Conservation (phyloP, 2,113 vertebrate species). For the Mormoops blainvillei region DNA sequence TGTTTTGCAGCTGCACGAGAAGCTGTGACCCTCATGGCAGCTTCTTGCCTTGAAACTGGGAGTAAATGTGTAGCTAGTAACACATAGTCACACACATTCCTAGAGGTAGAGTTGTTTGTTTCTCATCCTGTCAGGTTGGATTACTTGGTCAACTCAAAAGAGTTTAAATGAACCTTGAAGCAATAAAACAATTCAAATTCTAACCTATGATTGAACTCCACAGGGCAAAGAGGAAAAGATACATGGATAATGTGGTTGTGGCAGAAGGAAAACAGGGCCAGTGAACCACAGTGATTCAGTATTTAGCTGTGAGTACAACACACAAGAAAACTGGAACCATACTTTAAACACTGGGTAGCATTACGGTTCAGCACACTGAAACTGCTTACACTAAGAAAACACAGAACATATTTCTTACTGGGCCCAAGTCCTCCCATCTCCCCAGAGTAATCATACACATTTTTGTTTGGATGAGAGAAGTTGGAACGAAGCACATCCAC, state of each 20-base stretch:
- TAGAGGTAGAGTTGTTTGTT: not conserved
- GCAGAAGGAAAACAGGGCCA: not conserved
- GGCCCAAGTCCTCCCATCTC: not conserved
- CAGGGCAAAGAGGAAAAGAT: slow-evolving; percentile 20
- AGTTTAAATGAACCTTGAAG: not conserved
- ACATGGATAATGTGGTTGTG: not conserved
- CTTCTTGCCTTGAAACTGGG: not conserved
- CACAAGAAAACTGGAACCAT: not conserved
- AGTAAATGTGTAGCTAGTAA: slow-evolving; percentile 46
- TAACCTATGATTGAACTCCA: slow-evolving; percentile 54
- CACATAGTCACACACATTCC: slow-evolving; percentile 10
- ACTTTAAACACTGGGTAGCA: not conserved
- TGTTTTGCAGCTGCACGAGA: not conserved
- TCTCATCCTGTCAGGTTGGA: slow-evolving; percentile 30
- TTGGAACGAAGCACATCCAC: not conserved
- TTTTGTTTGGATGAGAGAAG: not conserved
- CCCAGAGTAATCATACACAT: not conserved
- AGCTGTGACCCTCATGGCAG: not conserved
- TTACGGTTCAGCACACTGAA: not conserved
- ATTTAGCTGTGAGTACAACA: not conserved
- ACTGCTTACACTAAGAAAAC: not conserved
- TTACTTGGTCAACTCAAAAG: slow-evolving; percentile 41
- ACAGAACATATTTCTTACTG: not conserved
- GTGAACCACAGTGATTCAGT: not conserved
- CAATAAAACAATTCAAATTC: slow-evolving; percentile 59